Conservation (phyloP, 1,140 invertebrate genomes). For the Pteromalus puparum region DNA sequence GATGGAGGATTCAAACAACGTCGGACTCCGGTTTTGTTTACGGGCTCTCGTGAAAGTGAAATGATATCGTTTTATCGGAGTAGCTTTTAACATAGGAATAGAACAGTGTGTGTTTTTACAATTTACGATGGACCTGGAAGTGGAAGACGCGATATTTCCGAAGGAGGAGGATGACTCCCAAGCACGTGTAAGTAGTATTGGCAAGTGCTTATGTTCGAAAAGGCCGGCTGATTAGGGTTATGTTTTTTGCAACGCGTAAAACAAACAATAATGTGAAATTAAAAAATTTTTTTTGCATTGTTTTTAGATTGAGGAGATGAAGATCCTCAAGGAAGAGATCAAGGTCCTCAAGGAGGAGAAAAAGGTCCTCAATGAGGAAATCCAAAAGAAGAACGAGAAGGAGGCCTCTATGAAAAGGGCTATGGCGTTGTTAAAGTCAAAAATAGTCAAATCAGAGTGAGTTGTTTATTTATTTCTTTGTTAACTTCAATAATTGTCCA, state of each 20-base stretch:
- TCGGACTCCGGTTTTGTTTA: neutral
- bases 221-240: slow-evolving; percentile 26
- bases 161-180: slow-evolving; percentile 9
- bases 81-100: neutral
- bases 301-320: neutral
- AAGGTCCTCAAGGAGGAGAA: slow-evolving; percentile 44
- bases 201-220: neutral
- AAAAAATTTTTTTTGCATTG: neutral
- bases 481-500: neutral
- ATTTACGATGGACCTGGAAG: neutral
- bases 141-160: neutral
- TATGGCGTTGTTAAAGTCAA: slow-evolving; percentile 58
- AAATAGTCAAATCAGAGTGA: slow-evolving; percentile 64
- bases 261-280: neutral
- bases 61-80: neutral
- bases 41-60: neutral
- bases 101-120: neutral
- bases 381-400: too few species aligned
- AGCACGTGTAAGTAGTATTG: slow-evolving; percentile 32
- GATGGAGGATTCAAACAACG: neutral
- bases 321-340: neutral
- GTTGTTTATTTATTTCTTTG: slow-evolving; percentile 42
- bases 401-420: too few species aligned
- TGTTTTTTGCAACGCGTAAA: neutral
- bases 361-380: slow-evolving; percentile 8